These are phyloP conservation scores for Corella eumyota DNA, from an alignment of 23 tunicate species.

Conservation along the genomic window DNA sequence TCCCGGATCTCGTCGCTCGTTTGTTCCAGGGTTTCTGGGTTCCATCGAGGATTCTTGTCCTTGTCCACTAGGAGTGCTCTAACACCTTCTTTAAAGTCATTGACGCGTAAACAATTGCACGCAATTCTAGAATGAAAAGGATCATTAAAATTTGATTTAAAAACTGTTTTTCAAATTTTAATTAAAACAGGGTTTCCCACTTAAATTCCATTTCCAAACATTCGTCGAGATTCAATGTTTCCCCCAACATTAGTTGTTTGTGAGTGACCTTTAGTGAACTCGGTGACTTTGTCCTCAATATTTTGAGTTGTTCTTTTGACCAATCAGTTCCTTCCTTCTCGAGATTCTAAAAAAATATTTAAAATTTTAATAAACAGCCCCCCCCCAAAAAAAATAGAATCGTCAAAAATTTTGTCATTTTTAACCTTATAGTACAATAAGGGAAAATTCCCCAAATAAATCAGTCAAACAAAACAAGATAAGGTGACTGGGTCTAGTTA, in stretches of 20 bases:
- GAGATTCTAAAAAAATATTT: constrained; percentile 29
- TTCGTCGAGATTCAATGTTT: constrained; percentile 39
- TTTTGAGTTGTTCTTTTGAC: constrained; percentile 62
- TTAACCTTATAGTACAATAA: too few species aligned
- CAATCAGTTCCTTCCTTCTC: constrained; percentile 70
- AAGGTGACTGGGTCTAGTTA: too few species aligned
- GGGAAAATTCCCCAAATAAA: too few species aligned
- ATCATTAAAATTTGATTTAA: neutral
- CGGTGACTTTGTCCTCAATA: constrained; percentile 61
- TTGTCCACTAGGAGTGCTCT: constrained; percentile 81
- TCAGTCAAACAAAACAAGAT: too few species aligned
- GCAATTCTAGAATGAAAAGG: constrained; percentile 33
- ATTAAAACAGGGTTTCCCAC: neutral
- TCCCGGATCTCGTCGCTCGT: constrained; percentile 49
- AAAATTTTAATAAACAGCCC: too few species aligned
- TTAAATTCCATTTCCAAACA: constrained; percentile 86
- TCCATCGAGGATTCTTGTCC: constrained; percentile 85
- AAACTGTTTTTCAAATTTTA: neutral
- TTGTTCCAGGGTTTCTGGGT: constrained; percentile 54
- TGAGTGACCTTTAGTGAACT: constrained; percentile 75
- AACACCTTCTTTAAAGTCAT: constrained; percentile 90
- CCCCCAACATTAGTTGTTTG: constrained; percentile 57
- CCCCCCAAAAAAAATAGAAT: too few species aligned
- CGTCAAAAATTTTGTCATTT: too few species aligned
- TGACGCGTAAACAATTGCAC: constrained; percentile 51